A percentile compares a stretch with the other conserved stretches of the same genome.
phyloP scores from a whole-genome alignment of 1,140 invertebrate species.

The Lepidurus apus region DNA sequence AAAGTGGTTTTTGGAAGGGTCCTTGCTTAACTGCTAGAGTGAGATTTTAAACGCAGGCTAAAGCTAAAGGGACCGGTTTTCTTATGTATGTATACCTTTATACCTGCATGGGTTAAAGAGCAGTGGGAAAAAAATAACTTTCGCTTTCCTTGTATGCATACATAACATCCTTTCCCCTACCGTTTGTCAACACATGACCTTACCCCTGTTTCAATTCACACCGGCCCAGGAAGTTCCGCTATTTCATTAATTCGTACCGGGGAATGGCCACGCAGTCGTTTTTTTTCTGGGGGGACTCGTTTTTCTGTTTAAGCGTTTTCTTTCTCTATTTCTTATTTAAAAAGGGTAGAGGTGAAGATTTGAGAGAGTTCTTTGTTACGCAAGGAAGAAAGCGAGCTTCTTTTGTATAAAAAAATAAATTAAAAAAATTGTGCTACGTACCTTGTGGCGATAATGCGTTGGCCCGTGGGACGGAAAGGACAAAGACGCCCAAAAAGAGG shows the following conservation, averaged over 20 bases:
- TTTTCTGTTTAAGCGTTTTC: no score
- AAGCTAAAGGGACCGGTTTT: neutral
- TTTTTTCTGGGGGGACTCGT: no score
- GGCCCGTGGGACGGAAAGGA: neutral
- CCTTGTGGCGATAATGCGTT: conserved; percentile 17
- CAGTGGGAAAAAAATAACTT: neutral
- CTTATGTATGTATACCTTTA: neutral
- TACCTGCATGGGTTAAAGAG: neutral
- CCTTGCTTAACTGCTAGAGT: neutral
- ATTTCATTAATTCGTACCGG: neutral
- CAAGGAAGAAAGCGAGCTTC: neutral
- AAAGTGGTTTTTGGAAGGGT: conserved; percentile 1
- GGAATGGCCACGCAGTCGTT: no score
- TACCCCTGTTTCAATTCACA: neutral
- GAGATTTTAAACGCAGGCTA: neutral
- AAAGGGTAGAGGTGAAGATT: no score
- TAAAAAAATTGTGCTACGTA: neutral
- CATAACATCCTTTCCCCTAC: neutral
- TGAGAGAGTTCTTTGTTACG: neutral
- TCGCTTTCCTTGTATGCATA: neutral
- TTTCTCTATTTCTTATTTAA: no score
- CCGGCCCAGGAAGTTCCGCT: neutral
- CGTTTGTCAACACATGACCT: neutral
- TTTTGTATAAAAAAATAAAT: neutral
- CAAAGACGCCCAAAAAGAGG: neutral